phyloP scores from a whole-genome alignment of 2,113 vertebrate genomes.

The Menidia beryllina region DNA sequence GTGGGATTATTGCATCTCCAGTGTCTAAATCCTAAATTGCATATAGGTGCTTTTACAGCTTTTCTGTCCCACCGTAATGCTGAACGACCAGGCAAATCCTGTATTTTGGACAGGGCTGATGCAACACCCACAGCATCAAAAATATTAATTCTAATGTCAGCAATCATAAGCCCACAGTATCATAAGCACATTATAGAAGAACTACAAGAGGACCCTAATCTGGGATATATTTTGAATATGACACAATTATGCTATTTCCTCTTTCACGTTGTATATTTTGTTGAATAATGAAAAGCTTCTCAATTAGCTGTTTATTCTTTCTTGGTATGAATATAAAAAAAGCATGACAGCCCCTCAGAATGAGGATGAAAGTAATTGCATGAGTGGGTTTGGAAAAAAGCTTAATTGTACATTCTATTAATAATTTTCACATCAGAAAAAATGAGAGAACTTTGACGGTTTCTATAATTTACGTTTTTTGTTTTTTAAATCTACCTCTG shows the following conservation, averaged over 20 bases:
- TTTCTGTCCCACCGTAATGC: background rate
- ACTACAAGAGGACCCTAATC: background rate
- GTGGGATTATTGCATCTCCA: slow-evolving; percentile 26
- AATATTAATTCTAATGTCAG: slow-evolving; percentile 6
- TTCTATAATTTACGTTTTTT: background rate
- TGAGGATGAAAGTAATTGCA: slow-evolving; percentile 1
- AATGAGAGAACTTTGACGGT: background rate
- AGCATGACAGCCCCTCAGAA: background rate
- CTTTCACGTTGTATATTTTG: slow-evolving; percentile 2
- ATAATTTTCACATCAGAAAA: background rate
- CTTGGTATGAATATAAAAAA: background rate
- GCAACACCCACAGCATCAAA: slow-evolving; percentile 18
- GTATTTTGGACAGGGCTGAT: background rate
- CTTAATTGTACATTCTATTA: background rate
- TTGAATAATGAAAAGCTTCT: slow-evolving; percentile 1
- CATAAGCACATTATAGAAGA: slow-evolving; percentile 14
- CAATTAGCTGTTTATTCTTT: background rate
- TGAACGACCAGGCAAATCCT: background rate
- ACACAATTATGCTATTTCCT: slow-evolving; percentile 7
- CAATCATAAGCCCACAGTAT: background rate
- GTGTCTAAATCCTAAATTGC: slow-evolving; percentile 29
- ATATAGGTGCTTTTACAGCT: slow-evolving; percentile 4
- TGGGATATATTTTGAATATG: slow-evolving; percentile 13
- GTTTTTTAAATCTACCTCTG: background rate
- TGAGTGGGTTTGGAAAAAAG: background rate